Base-by-base conservation (phyloP, 2,888 invertebrate species). In the Herminia tarsipennalis region DNA sequence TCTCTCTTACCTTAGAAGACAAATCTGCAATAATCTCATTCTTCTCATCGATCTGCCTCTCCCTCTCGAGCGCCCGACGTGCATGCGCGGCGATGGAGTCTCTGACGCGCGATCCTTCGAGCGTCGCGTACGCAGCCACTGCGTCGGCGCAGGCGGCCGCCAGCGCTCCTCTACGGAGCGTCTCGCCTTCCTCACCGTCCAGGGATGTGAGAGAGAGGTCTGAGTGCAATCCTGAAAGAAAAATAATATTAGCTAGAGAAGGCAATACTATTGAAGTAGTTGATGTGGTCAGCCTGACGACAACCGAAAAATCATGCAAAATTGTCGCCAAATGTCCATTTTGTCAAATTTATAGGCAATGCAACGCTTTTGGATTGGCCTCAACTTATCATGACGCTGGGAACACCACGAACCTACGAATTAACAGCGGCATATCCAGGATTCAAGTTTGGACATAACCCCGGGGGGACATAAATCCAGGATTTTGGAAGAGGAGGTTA, bases 61-160 rank as follows among this genome's bases (percentile, higher is more conserved):
- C 96, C 40, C 96, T 92, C 58, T 96, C 96, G 52, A 95, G 92
- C 4, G 96, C 93, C 38, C 96, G 94, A 14, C 95, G 93, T 44
- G 95, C 94, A 9, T 96, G 94, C 59, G 95, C 94, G 34, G 96
- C 96, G 38, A 96, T 90, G 66, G 96, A 94, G 75, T 96, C 96
- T 35, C 95, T 92, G 22, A 96, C 93, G 53, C 95, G 92, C 20
- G 95, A 95, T 1, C 95, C 94, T 72, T 96, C 96, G 5, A 96
- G 93, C 33, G 95, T 94, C 14, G 96, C 91, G 59, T 96, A 94
- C 36, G 96, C 92, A 8, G 94, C 93, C 28, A 95, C 95, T 0
- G 96, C 91, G 75, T 96, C 96, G 63, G 95, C 95, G 41, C 95
- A 95, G 45, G 96, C 94, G 14, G 95, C 95, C 18, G 93, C 92